phyloP scores from a whole-genome alignment of 2,797 vertebrate genomes.

The Eupleurogrammus muticus region DNA sequence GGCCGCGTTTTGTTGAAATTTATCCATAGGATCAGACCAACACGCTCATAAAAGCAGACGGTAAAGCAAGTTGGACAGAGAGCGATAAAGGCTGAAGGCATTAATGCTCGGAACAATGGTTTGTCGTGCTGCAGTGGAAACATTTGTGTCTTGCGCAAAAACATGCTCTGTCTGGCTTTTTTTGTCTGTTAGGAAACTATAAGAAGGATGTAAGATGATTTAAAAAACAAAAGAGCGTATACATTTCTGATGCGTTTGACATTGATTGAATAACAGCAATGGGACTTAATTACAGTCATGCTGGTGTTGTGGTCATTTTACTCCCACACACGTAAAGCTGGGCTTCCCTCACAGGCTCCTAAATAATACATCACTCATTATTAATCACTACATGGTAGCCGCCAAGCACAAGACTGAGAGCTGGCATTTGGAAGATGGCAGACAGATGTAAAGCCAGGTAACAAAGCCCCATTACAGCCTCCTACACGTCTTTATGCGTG shows the following conservation, averaged over 20 bases:
- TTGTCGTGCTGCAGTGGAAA: background rate
- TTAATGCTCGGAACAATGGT: background rate
- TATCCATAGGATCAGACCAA: slow-evolving; percentile 23
- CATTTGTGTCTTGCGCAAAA: background rate
- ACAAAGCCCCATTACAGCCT: slow-evolving; percentile 10
- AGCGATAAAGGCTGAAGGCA: background rate
- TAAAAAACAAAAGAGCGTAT: background rate
- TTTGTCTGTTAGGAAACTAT: background rate
- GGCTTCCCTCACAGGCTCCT: background rate
- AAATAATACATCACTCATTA: slow-evolving; percentile 9
- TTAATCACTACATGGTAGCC: slow-evolving; percentile 12
- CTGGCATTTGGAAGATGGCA: background rate
- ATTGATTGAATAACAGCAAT: background rate
- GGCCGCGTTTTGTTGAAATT: slow-evolving; percentile 39
- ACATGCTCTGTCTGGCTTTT: background rate
- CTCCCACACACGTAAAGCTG: background rate
- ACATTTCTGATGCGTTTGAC: slow-evolving; percentile 5
- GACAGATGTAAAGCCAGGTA: slow-evolving; percentile 15
- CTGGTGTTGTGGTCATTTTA: too few species aligned
- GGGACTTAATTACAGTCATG: background rate
- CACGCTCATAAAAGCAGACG: slow-evolving; percentile 15
- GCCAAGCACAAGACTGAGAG: background rate
- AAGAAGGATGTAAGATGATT: background rate
- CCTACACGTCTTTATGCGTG: background rate
- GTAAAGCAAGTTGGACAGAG: slow-evolving; percentile 17